These are phyloP conservation scores for Tiliacea citrago DNA, from an alignment of 2,888 invertebrate species.

Conservation along the genomic window DNA sequence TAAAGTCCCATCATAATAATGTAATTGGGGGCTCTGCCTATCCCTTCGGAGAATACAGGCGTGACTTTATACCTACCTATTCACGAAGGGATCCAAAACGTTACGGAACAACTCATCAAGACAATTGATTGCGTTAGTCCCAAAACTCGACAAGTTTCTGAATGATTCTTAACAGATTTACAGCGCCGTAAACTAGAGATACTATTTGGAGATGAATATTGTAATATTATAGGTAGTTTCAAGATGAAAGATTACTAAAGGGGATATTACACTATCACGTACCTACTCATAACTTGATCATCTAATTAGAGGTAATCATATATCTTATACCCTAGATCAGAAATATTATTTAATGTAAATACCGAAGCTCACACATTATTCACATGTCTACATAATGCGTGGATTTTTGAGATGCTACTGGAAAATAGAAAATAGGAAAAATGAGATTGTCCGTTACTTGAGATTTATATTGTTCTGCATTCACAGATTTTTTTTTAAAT, in stretches of 20 bases:
- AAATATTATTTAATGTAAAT: too few relatives aligned
- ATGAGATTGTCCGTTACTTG: too few relatives aligned
- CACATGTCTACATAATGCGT: too few relatives aligned
- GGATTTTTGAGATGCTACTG: too few relatives aligned
- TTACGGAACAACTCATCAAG: slow-evolving; percentile 15
- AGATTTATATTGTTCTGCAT: too few relatives aligned
- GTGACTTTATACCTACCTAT: background rate
- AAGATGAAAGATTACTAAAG: slow-evolving; percentile 10
- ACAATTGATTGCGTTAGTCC: slow-evolving; percentile 30
- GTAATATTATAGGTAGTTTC: slow-evolving; percentile 28
- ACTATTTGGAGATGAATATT: slow-evolving; percentile 29
- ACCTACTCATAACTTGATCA: too few relatives aligned
- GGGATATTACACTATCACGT: too few relatives aligned
- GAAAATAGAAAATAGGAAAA: too few relatives aligned
- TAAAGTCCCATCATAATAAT: background rate
- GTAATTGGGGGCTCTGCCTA: background rate
- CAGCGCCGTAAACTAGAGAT: slow-evolving; percentile 22
- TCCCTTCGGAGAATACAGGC: background rate
- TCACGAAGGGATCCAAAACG: slow-evolving; percentile 2
- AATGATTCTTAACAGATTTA: slow-evolving; percentile 32
- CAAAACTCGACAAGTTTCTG: slow-evolving; percentile 28
- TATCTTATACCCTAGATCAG: too few relatives aligned
- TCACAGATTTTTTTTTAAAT: too few relatives aligned
- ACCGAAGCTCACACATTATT: too few relatives aligned
- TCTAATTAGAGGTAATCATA: too few relatives aligned